Conservation (phyloP, 2,888 invertebrate genomes). For the Eurytoma adleriae region DNA sequence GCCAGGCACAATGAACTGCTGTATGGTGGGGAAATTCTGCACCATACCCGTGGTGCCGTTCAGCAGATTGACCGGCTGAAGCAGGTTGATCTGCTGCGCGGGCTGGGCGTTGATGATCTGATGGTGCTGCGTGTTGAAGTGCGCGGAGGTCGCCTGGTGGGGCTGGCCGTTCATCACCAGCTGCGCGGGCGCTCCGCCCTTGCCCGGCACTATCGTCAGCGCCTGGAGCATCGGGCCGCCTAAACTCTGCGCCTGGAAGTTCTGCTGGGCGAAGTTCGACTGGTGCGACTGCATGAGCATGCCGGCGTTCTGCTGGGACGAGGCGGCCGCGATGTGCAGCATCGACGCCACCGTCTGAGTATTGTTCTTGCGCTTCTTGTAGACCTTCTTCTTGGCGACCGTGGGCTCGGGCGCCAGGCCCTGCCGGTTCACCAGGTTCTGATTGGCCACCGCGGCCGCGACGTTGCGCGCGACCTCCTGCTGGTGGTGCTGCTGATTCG, state of each 20-base stretch:
- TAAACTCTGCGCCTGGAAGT: constrained; percentile 85
- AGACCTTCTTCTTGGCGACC: constrained; percentile 78
- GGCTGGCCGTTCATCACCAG: constrained; percentile 87
- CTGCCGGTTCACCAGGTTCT: constrained; percentile 64
- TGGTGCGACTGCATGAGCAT: constrained; percentile 79
- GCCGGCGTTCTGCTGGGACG: constrained; percentile 80
- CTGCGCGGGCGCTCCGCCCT: constrained; percentile 84
- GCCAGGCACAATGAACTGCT: constrained; percentile 87
- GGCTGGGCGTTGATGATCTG: constrained; percentile 80
- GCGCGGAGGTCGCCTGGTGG: constrained; percentile 77
- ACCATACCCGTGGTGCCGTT: constrained; percentile 84
- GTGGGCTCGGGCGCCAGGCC: constrained; percentile 84
- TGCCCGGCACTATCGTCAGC: constrained; percentile 86
- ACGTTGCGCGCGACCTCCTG: constrained; percentile 70
- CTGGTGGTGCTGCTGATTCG: constrained; percentile 76
- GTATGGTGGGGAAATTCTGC: constrained; percentile 87
- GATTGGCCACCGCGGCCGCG: constrained; percentile 66
- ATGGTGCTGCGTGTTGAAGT: constrained; percentile 80
- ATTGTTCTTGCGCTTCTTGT: constrained; percentile 85
- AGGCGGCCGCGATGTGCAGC: constrained; percentile 80
- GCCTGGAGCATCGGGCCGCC: constrained; percentile 86
- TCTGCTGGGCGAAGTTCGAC: constrained; percentile 82
- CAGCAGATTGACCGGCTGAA: constrained; percentile 89
- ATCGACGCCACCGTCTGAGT: constrained; percentile 84
- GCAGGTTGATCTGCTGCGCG: constrained; percentile 82